These are phyloP conservation scores for Lynx canadensis DNA, from an alignment of 2,113 vertebrate genomes.

Conservation along the genomic window DNA sequence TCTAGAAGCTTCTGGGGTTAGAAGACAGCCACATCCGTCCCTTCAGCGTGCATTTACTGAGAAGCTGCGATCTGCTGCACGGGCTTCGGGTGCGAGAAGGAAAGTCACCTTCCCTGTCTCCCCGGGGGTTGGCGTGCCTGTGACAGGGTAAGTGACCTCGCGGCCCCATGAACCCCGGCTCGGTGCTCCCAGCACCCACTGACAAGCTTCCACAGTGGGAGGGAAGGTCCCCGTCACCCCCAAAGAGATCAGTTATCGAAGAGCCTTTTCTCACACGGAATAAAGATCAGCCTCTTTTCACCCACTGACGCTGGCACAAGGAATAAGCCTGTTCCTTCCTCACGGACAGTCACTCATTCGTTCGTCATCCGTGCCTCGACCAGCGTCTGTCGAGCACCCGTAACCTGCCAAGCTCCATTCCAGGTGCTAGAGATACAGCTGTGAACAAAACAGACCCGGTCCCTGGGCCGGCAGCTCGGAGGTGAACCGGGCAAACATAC, in stretches of 20 bases:
- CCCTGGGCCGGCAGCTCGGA: accelerated
- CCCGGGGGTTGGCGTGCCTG: not conserved
- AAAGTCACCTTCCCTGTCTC: not conserved
- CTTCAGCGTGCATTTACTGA: accelerated
- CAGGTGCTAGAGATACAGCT: not conserved
- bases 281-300: not conserved
- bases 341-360: accelerated
- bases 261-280: too few species aligned
- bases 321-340: not conserved
- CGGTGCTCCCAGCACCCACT: not conserved
- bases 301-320: not conserved
- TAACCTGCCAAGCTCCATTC: not conserved
- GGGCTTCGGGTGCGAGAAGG: not conserved
- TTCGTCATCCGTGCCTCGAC: not conserved
- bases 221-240: not conserved
- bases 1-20: not conserved
- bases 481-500: not conserved
- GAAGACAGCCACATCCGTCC: accelerated
- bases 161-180: too few species aligned
- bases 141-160: not conserved
- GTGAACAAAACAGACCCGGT: not conserved
- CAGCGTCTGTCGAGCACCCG: not conserved
- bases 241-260: too few species aligned
- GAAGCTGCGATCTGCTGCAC: accelerated
- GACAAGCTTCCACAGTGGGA: not conserved